Base-by-base conservation (phyloP, 2,113 vertebrate genomes). In the Paramisgurnus dabryanus region DNA sequence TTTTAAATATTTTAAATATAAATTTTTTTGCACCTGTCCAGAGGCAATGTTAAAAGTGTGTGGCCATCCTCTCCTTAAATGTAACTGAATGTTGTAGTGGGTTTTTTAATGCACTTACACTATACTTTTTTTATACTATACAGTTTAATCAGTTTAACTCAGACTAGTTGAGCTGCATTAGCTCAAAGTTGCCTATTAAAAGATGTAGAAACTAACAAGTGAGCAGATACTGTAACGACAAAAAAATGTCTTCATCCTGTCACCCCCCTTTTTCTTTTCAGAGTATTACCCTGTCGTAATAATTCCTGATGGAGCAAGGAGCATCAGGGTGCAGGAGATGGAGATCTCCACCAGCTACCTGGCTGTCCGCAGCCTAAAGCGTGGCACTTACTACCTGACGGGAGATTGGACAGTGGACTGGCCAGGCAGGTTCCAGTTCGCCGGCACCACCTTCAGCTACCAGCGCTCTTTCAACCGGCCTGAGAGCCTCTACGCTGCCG, bases 331-430 rank as follows among this genome's bases (percentile, higher is more conserved):
- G n/a, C 93, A 91, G 2, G 97, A 99, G 86, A 75, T 95, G 86
- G 94, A 95, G 6, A 80, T 93, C 0, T 98, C 98, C 69, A 93
- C 92, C 85, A 97, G 96, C 84, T 98, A 98, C 85, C 93, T 99
- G 43, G 97, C 97, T 0, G 94, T 95, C 41, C 93, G 96, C 68
- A 95, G 91, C 81, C 89, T 95, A 45, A 90, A 91, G 40, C 92
- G 83, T 45, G 95, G 90, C 85, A 71, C 80, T 2, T 97, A 98
- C 88, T 95, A 96, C 85, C 92, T 99, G 80, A 99, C 95, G 0
- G 96, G 95, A 1, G 94, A 95, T 82, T 98, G 97, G 97, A 98
- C 93, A 0, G 94, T 98, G 43, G 95, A 98, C 90, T 99, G 98
- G 98, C 98, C 97, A 0, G 97, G 98, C 7, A 95, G 95, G 89